These are phyloP conservation scores for Oriolus oriolus DNA, from an alignment of 2,113 vertebrate species.

Conservation along the genomic window DNA sequence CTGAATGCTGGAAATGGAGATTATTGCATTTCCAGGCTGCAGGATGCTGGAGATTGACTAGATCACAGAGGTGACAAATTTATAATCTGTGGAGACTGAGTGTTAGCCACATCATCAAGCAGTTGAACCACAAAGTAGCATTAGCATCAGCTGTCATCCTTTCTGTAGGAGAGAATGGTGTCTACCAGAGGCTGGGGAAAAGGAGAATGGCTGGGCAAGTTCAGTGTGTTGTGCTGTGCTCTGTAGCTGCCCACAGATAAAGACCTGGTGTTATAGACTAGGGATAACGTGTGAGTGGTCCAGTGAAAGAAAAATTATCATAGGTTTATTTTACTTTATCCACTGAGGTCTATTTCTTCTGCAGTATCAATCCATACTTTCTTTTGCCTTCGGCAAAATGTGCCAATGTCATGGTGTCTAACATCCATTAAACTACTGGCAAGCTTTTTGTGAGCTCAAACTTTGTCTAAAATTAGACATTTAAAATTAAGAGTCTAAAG, in stretches of 20 bases:
- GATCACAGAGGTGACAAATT: background rate
- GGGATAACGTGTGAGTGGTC: background rate
- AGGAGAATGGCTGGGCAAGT: background rate
- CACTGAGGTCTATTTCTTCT: background rate
- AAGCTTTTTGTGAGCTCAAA: slow-evolving; percentile 23
- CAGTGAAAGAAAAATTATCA: background rate
- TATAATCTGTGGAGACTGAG: slow-evolving; percentile 27
- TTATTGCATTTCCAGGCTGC: background rate
- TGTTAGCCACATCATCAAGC: slow-evolving; percentile 22
- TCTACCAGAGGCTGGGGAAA: background rate
- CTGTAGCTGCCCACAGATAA: background rate
- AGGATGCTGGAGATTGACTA: background rate
- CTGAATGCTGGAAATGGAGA: background rate
- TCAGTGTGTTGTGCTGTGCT: background rate
- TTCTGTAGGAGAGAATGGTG: background rate
- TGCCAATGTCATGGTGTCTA: background rate
- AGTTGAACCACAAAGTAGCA: slow-evolving; percentile 23
- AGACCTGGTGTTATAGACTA: background rate
- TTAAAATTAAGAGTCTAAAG: background rate
- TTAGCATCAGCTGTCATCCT: slow-evolving; percentile 25
- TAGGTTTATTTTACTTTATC: background rate
- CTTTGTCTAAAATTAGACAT: slow-evolving; percentile 19
- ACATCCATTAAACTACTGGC: slow-evolving; percentile 16
- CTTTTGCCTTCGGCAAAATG: slow-evolving; percentile 13
- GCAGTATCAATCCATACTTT: background rate